These are phyloP conservation scores for Blastobasis lacticolella DNA, from an alignment of 2,888 invertebrate species.

Conservation along the genomic window DNA sequence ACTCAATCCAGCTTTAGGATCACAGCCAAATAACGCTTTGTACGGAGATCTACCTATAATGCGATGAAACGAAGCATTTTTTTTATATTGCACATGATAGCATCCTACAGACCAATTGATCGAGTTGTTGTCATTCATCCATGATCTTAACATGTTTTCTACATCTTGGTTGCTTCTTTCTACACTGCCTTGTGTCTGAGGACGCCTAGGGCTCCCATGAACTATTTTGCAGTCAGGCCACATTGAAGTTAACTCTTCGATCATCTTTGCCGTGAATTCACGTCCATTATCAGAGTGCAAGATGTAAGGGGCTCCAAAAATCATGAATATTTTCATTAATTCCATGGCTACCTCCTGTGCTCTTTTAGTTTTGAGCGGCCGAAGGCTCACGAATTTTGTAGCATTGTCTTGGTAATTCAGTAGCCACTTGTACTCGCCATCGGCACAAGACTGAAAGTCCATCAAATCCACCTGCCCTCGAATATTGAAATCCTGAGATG, in stretches of 20 bases:
- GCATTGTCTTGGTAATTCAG: conserved; percentile 32
- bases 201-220: conserved; percentile 3
- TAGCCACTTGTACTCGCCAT: conserved; percentile 33
- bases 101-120: conserved; percentile 6
- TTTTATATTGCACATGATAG: conserved; percentile 4
- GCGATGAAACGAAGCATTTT: conserved; percentile 5
- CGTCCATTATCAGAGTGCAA: conserved; percentile 15
- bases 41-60: conserved; percentile 5
- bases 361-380: conserved; percentile 21
- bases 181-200: background rate
- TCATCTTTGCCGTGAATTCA: conserved; percentile 21
- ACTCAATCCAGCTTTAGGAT: conserved; percentile 1
- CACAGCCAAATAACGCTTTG: conserved; percentile 4
- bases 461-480: conserved; percentile 10
- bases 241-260: conserved; percentile 3
- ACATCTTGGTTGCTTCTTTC: background rate
- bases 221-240: conserved; percentile 8
- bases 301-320: conserved; percentile 14
- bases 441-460: conserved; percentile 22
- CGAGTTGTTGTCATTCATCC: no score
- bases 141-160: background rate
- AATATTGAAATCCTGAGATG: background rate
- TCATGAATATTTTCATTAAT: conserved; percentile 18
- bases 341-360: conserved; percentile 24
- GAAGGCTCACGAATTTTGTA: conserved; percentile 31